Base-by-base conservation (phyloP, 1,140 invertebrate genomes). In the Anastrepha ludens region DNA sequence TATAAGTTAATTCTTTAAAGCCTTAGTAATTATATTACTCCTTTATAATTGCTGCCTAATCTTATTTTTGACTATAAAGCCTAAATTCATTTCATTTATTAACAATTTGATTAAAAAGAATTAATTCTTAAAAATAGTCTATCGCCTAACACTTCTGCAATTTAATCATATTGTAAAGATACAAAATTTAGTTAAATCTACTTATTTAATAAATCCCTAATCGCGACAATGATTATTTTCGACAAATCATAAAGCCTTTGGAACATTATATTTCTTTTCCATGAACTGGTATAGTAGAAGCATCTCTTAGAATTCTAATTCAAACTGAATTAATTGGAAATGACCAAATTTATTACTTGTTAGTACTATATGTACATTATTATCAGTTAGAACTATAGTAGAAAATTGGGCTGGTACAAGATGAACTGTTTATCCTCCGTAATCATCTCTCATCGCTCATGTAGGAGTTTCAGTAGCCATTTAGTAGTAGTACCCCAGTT, bases 201-300 rank as follows among this genome's bases (percentile, higher is more conserved):
- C 29, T 29, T 29, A 29, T 29, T 29, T 29, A 29, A 29, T 29
- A 29, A 29, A 29, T 29, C 29, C 29, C 29, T 29, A 29, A 29
- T 29, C 1, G 91, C 91, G 93, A 94, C 93, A 94, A 94, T 95
- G 94, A 93, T 89, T 96, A 89, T 95, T 94, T 92, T 96, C 95
- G 88, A 96, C 95, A 89, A 96, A 96, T 94, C 96, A 96, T 94
- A 96, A 96, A 94, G 95, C 96, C 95, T 96, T 97, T 95, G 96
- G 95, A 90, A 96, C 95, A 67, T 92, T 96, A 94, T 97, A 97
- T 94, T 96, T 97, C 93, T 9, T 81, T 29, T 81, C 41, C 74
- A 50, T 55, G 95, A 95, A 89, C 94, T 96, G 94, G 90, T 96
- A 41, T 96, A 96, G 29, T 29, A 29, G 29, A 29, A 1, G 29